Percentiles rank a stretch among this genome's conserved stretches.
Conservation (phyloP, 92 coral and sea anemone genomes). For the Anthopleura xanthogrammica region DNA sequence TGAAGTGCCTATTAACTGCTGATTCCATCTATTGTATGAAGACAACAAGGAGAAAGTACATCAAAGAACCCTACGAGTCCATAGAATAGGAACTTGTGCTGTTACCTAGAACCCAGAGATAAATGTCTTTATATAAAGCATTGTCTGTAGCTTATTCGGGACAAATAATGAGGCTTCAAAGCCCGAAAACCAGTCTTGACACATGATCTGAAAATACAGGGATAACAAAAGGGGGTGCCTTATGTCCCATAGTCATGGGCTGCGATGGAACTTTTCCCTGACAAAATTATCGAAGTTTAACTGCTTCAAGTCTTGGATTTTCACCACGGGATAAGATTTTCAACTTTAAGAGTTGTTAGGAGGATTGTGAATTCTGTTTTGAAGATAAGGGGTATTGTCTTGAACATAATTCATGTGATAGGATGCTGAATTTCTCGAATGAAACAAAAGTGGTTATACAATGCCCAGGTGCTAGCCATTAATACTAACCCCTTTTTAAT, state of each 20-base stretch:
- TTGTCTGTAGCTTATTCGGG: constrained; percentile 47
- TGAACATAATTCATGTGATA: constrained; percentile 60
- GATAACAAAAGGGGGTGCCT: constrained; percentile 26
- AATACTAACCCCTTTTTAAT: constrained; percentile 69
- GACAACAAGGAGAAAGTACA: constrained; percentile 13
- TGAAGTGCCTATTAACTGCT: constrained; percentile 23
- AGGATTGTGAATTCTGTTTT: constrained; percentile 74
- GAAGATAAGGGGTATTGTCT: constrained; percentile 76
- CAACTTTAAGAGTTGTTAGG: constrained; percentile 28
- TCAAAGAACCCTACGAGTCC: constrained; percentile 23
- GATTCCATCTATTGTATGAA: constrained; percentile 22
- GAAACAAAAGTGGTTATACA: constrained; percentile 87
- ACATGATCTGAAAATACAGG: constrained; percentile 19
- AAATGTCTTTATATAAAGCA: constrained; percentile 37
- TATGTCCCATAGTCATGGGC: constrained; percentile 35
- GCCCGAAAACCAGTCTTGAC: constrained; percentile 10
- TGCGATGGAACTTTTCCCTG: neutral
- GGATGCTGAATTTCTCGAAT: constrained; percentile 57
- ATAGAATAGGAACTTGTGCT: constrained; percentile 10
- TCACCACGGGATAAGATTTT: neutral
- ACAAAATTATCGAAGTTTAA: neutral
- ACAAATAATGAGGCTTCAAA: constrained; percentile 32
- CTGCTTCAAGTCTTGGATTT: constrained; percentile 12
- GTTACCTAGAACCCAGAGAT: constrained; percentile 39
- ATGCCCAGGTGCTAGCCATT: constrained; percentile 96